Conservation (phyloP, 2,797 vertebrate genomes). For the Numenius phaeopus region DNA sequence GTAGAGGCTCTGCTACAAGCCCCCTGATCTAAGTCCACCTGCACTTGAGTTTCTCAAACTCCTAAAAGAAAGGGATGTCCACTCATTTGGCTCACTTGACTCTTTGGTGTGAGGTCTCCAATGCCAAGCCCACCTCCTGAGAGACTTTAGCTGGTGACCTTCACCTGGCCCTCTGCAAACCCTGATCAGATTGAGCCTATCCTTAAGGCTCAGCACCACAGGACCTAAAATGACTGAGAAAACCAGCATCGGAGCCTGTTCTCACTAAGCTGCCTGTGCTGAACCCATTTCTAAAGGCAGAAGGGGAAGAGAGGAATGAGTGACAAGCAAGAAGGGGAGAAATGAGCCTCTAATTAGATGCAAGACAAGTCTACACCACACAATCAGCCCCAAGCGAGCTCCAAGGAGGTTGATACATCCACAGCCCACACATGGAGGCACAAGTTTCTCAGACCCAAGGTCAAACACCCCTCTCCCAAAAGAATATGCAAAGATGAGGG, state of each 20-base stretch:
- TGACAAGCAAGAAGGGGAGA: not conserved
- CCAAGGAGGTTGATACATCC: not conserved
- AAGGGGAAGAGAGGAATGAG: not conserved
- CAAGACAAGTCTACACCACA: conserved; percentile 31
- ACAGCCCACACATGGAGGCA: conserved; percentile 5
- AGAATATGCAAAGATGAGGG: not conserved
- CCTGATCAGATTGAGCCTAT: not conserved
- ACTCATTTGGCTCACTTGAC: not conserved
- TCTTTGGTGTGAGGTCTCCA: fast-evolving
- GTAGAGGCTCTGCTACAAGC: fast-evolving
- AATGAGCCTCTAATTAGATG: conserved; percentile 20
- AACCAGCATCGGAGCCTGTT: not conserved
- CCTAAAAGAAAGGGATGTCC: not conserved
- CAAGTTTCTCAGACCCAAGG: not conserved
- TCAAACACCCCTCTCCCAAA: not conserved
- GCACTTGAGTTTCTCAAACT: not conserved
- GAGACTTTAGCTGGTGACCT: not conserved
- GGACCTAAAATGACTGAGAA: not conserved
- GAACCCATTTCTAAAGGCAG: not conserved
- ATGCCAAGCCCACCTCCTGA: not conserved
- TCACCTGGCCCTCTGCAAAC: not conserved
- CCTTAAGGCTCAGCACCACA: not conserved
- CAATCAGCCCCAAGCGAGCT: conserved; percentile 14
- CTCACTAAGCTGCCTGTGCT: not conserved
- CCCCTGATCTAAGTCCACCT: not conserved